phyloP scores from a whole-genome alignment of 2,113 vertebrate genomes.

The Ochotona curzoniae region DNA sequence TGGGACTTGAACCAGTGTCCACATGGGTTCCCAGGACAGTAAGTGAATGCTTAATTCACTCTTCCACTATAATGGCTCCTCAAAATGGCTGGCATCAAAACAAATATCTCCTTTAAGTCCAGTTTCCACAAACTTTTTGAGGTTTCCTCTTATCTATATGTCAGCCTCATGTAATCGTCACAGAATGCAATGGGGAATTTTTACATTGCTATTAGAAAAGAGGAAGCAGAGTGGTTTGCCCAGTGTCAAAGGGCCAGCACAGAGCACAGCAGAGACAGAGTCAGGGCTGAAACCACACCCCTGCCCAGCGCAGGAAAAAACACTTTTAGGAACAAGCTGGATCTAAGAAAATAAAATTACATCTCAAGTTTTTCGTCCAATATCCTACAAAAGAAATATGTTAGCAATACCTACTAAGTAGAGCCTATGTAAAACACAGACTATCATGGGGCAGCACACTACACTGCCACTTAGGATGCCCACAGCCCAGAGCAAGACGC shows the following conservation, averaged over 20 bases:
- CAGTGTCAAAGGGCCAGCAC: background rate
- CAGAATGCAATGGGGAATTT: conserved; percentile 43
- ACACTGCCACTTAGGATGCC: no score
- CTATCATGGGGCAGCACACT: no score
- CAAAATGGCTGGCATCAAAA: no score
- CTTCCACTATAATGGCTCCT: no score
- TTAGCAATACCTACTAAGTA: conserved; percentile 14
- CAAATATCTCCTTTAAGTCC: no score
- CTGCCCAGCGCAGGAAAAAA: conserved; percentile 24
- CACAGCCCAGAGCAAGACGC: no score
- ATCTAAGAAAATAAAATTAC: conserved; percentile 1
- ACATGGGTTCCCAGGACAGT: no score
- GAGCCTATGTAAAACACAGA: background rate
- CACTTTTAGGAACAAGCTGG: conserved; percentile 43
- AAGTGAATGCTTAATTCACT: no score
- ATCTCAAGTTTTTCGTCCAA: conserved; percentile 8
- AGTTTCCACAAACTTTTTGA: no score
- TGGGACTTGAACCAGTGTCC: no score
- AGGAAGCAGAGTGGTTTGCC: conserved; percentile 56
- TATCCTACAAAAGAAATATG: background rate
- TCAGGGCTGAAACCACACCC: background rate
- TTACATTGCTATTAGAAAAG: conserved; percentile 59
- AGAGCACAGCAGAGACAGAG: conserved; percentile 19
- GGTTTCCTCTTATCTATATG: background rate
- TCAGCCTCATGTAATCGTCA: conserved; percentile 41